Evolutionary conservation across 2,888 invertebrate species (phyloP).

Genomic region (Agonum fuliginosum): DNA sequence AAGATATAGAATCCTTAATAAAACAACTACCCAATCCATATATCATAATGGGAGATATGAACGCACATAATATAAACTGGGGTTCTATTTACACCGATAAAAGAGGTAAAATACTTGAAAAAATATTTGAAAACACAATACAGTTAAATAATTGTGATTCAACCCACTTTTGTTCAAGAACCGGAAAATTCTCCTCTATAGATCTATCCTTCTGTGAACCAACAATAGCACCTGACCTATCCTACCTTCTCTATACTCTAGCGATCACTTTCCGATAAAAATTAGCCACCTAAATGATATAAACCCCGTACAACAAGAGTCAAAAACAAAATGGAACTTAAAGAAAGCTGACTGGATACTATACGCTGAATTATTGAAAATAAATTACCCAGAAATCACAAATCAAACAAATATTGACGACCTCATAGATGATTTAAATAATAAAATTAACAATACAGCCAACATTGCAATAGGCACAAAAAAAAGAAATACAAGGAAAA

Average conservation of each 20-base stretch:
- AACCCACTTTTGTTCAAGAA: conserved; percentile 14
- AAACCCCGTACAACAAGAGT: background rate
- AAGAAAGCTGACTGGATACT: background rate
- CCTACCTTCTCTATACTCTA: background rate
- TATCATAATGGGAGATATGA: conserved; percentile 50
- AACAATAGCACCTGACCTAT: background rate
- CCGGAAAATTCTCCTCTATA: conserved; percentile 27
- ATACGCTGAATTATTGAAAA: background rate
- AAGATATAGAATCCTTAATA: background rate
- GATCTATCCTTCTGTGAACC: conserved; percentile 41
- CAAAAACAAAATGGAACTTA: background rate
- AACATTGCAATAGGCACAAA: too few relatives aligned
- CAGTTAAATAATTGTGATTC: background rate
- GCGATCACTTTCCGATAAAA: conserved; percentile 38
- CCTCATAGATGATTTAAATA: background rate
- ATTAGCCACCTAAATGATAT: background rate
- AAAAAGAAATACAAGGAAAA: too few relatives aligned
- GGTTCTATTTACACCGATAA: background rate
- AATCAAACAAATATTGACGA: background rate
- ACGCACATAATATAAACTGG: conserved; percentile 36
- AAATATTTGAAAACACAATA: conserved; percentile 1
- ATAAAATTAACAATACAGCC: background rate
- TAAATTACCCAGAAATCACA: background rate
- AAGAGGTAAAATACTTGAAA: conserved; percentile 10
- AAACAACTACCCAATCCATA: conserved; percentile 20